A percentile compares a stretch with the other conserved stretches of the same genome.
These are phyloP conservation scores for Zapus hudsonius DNA, from an alignment of 2,113 vertebrate genomes.

Conservation along the genomic window DNA sequence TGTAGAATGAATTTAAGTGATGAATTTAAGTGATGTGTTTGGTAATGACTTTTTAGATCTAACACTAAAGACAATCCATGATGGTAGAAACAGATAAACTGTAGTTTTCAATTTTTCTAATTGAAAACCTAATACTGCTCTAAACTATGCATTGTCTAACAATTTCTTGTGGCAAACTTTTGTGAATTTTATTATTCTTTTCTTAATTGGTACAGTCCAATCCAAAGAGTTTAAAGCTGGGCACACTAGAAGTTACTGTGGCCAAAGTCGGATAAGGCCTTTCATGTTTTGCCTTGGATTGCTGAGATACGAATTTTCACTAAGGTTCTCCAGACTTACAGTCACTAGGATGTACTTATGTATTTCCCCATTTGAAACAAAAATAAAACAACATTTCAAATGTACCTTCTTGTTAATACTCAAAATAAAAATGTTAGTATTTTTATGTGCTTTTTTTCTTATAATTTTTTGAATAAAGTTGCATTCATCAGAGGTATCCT, in stretches of 20 bases:
- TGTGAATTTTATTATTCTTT: conserved; percentile 63
- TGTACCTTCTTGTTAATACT: conserved; percentile 87
- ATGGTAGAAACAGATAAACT: no score
- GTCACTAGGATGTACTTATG: conserved; percentile 90
- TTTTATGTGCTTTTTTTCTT: conserved; percentile 63
- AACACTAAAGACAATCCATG: not conserved
- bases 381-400: conserved; percentile 90
- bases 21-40: not conserved
- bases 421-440: conserved; percentile 85
- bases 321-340: conserved; percentile 93
- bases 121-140: conserved; percentile 92
- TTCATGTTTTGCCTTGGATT: conserved; percentile 94
- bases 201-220: conserved; percentile 86
- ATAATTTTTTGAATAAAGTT: conserved; percentile 91
- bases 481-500: conserved; percentile 90
- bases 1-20: no score
- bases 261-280: conserved; percentile 92
- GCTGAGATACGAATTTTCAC: conserved; percentile 92
- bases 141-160: conserved; percentile 93
- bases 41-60: not conserved
- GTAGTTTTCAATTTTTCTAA: no score
- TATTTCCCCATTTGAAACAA: conserved; percentile 85
- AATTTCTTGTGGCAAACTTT: conserved; percentile 88
- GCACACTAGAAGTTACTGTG: conserved; percentile 90
- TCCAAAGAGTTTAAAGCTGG: conserved; percentile 86